Conservation (phyloP, 23 tunicate species). For the Ascidia mentula region DNA sequence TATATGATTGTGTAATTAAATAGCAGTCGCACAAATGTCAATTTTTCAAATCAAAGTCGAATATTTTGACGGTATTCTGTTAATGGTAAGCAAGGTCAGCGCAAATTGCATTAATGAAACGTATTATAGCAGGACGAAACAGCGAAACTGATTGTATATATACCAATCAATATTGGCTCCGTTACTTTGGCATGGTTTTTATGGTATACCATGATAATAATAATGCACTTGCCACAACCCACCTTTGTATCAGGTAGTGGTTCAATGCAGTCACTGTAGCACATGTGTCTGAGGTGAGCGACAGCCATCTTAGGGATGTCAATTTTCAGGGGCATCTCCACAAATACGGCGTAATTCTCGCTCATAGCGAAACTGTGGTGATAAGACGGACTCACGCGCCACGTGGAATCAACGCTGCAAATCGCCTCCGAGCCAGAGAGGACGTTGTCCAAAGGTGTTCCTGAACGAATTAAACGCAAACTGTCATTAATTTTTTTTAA, state of each 20-base stretch:
- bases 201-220: no score
- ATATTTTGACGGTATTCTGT: no score
- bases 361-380: conserved; percentile 91
- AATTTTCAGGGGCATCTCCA: conserved; percentile 80
- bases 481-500: no score
- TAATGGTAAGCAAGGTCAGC: no score
- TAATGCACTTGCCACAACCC: background rate
- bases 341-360: conserved; percentile 70
- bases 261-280: conserved; percentile 88
- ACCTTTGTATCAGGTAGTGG: conserved; percentile 61
- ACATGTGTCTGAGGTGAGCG: conserved; percentile 73
- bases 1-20: no score
- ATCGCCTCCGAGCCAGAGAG: conserved; percentile 40
- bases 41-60: no score
- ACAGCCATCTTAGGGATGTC: conserved; percentile 76
- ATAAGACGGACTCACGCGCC: conserved; percentile 85
- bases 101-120: no score
- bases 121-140: background rate
- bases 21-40: no score
- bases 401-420: conserved; percentile 56
- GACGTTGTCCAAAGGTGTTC: conserved; percentile 26
- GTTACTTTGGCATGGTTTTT: no score
- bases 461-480: no score
- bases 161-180: no score
- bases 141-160: background rate